Evolutionary conservation across 2,888 invertebrate genomes (phyloP), one percentile per base, ranked within the genome.

Genomic region (Synanthedon andrenaeformis): DNA sequence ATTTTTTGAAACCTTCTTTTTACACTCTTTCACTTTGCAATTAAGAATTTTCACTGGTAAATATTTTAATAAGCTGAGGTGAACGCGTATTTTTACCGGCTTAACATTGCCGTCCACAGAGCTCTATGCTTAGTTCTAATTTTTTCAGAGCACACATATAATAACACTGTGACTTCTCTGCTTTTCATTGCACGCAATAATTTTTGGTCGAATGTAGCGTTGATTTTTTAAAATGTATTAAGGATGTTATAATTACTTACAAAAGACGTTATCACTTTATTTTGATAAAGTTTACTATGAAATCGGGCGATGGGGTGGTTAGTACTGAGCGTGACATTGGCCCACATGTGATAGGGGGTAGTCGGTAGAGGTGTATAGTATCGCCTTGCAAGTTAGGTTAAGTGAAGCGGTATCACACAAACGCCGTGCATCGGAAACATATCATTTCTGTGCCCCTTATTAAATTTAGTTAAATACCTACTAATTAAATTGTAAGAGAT

Each of bases 401-500:
- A 87, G 86, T 80, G 77, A 85, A 82, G 75, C 86, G 87, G 86
- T 86, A 87, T 76, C 80, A 89, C 89, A 89, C 90, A 91, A 91
- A 90, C 90, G 88, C 91, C 90, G 90, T 89, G 74, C 90, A 90
- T 91, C 91, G 90, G 83, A 92, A 91, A 92, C 92, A 92, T 92
- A 92, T 92, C 92, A 92, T 91, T 90, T 90, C 90, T 91, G 92
- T 92, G 92, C 92, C 92, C 92, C 91, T 90, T 91, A 90, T 90
- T 90, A 86, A 86, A 82, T 77, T 79, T 85, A 86, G 78, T 81
- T 84, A 81, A 84, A 72, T 81, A 81, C n/a, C n/a, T n/a, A n/a
- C 75, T 84, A 84, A 82, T 79, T 23, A 23, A 35, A 35, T 10
- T 35, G 79, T 87, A 86, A 85, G 85, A 85, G 76, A 86, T 82